Percentiles rank a stretch among this genome's conserved stretches.
phyloP scores from a whole-genome alignment of 2,113 vertebrate genomes.

The Eidolon helvum region DNA sequence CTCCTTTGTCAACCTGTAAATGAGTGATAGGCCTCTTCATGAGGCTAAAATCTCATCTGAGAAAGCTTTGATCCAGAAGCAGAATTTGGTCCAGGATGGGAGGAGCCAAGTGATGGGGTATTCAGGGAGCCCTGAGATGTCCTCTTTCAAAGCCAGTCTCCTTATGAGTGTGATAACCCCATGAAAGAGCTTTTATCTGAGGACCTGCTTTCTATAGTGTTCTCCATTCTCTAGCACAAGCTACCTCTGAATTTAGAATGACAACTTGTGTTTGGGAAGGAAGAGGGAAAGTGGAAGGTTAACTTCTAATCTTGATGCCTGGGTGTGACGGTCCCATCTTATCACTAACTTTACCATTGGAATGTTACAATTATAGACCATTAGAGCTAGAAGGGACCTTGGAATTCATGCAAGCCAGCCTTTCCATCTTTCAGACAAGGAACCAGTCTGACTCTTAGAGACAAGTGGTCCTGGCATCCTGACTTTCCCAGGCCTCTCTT shows the following conservation, averaged over 20 bases:
- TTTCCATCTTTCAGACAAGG: not conserved
- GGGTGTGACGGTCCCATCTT: not conserved
- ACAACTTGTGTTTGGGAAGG: not conserved
- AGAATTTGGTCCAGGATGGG: rapidly evolving
- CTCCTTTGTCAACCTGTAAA: rapidly evolving
- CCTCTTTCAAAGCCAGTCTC: not conserved
- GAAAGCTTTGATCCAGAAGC: not conserved
- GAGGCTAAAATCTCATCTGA: not conserved
- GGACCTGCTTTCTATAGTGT: not conserved
- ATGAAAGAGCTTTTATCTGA: not conserved
- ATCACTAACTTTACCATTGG: not conserved
- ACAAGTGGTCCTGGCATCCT: not conserved
- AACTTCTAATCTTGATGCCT: not conserved
- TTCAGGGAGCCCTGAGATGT: not conserved
- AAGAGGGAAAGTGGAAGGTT: not conserved
- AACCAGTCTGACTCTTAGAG: not conserved
- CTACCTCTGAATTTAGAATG: not conserved
- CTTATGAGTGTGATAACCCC: not conserved
- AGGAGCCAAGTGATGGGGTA: not conserved
- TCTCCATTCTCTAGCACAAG: not conserved
- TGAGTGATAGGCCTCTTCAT: rapidly evolving
- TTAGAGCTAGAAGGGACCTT: not conserved
- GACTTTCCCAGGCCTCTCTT: not conserved
- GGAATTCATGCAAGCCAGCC: not conserved
- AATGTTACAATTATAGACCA: not conserved